Conservation (phyloP, 35 echinoderm and acorn worm species). For the Diadema setosum region DNA sequence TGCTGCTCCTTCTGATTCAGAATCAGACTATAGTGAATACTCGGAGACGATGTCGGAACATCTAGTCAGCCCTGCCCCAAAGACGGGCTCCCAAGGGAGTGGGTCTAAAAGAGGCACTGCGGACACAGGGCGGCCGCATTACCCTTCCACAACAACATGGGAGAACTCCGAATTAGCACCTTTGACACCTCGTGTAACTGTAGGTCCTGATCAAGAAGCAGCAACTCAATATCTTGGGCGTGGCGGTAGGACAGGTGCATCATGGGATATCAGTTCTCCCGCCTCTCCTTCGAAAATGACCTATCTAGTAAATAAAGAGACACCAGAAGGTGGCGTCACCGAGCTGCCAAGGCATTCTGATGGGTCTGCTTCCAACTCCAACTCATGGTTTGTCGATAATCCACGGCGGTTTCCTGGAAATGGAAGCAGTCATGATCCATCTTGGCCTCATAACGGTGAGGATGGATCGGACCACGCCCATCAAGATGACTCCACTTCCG, state of each 20-base stretch:
- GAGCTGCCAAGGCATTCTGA: no score
- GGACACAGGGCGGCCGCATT: not conserved
- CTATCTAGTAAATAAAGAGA: no score
- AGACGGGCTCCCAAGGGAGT: not conserved
- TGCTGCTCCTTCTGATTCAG: not conserved
- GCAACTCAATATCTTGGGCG: not conserved
- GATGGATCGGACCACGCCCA: not conserved
- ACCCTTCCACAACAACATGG: not conserved
- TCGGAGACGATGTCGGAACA: not conserved
- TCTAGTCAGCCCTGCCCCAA: not conserved
- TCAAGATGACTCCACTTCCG: not conserved
- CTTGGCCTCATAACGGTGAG: not conserved
- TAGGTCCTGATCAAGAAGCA: not conserved
- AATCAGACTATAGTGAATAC: not conserved
- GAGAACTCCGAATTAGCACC: not conserved
- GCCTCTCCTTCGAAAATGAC: no score
- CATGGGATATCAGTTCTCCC: no score
- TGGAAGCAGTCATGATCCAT: not conserved
- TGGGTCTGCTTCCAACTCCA: no score
- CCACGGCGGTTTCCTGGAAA: not conserved
- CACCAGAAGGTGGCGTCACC: no score
- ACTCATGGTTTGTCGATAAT: not conserved
- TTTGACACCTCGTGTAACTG: not conserved
- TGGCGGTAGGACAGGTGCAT: no score
- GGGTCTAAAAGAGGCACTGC: not conserved